These are phyloP conservation scores for Epinotia bilunana DNA, from an alignment of 2,888 invertebrate species.

Conservation along the genomic window DNA sequence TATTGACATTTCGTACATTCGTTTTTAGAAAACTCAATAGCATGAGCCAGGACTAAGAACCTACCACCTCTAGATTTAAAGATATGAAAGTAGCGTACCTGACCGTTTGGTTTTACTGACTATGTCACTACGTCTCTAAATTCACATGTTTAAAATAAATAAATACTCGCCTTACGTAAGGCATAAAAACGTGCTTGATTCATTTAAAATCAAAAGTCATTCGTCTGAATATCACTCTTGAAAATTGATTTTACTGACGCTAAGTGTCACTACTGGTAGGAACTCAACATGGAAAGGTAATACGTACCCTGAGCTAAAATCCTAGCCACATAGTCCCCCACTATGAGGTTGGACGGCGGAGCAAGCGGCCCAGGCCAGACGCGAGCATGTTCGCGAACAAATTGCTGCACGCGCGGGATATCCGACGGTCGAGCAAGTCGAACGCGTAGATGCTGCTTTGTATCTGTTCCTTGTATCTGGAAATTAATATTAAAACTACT, in stretches of 20 bases:
- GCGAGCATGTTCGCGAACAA: conserved; percentile 69
- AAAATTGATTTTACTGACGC: neutral
- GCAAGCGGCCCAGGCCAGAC: conserved; percentile 65
- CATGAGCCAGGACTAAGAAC: no score
- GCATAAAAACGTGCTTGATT: no score
- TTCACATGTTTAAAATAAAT: no score
- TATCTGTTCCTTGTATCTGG: conserved; percentile 67
- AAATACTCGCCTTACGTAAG: no score
- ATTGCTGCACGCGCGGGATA: conserved; percentile 70
- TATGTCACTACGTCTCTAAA: no score
- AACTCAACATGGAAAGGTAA: neutral
- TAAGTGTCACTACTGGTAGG: no score
- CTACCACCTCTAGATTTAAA: no score
- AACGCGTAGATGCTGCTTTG: conserved; percentile 67
- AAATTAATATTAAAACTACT: neutral
- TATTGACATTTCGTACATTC: no score
- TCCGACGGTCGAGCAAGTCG: conserved; percentile 72
- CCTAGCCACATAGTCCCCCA: conserved; percentile 72
- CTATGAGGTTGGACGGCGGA: conserved; percentile 57
- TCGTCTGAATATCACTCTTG: neutral
- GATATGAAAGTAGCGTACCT: no score
- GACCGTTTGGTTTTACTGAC: no score
- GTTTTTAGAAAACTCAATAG: no score
- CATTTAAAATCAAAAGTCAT: no score
- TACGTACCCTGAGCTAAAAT: conserved; percentile 71